Evolutionary conservation across 1,140 invertebrate species (phyloP), one percentile per base, ranked within the genome.

Genomic region (Coenobita brevimanus): DNA sequence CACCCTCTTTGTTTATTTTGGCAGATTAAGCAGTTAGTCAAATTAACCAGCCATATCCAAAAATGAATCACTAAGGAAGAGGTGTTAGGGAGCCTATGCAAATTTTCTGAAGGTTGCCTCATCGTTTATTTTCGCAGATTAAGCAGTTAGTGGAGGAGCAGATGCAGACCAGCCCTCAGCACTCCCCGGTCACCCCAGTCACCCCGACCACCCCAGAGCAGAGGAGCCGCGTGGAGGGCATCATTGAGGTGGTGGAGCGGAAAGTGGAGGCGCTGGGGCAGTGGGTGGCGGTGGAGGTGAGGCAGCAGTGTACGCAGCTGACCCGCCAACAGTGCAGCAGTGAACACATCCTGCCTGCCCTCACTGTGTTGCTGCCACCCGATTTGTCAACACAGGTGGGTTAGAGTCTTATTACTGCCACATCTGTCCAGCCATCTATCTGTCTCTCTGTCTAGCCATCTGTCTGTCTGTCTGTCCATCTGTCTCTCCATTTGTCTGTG

Each of bases 371-470:
- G 41, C 46, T 83, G 38, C 82, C 82, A 10, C 64, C 46, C 0
- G 82, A 75, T n/a, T 57, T 83, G 21, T 38, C 82, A 33, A 43
- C 67, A n/a, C 82, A 83, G 82, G 82, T 83, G 50, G n/a, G n/a
- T n/a, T n/a, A n/a, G n/a, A n/a, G n/a, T n/a, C n/a, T n/a, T n/a
- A n/a, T n/a, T n/a, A n/a, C n/a, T n/a, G n/a, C n/a, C n/a, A n/a
- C n/a, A n/a, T n/a, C n/a, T n/a, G n/a, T n/a, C 33, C 8, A 41
- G 62, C 41, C n/a, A 15, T 15, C 13, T 13, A 2, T 41, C 43
- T 62, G 1, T 41, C 38, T 64, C 21, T 33, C 38, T 62, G n/a
- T n/a, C n/a, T n/a, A n/a, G n/a, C n/a, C n/a, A n/a, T n/a, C n/a
- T n/a, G n/a, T n/a, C n/a, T n/a, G n/a, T n/a, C n/a, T n/a, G n/a